phyloP scores from a whole-genome alignment of 1,140 invertebrate species.

The Drosophila arawakana region DNA sequence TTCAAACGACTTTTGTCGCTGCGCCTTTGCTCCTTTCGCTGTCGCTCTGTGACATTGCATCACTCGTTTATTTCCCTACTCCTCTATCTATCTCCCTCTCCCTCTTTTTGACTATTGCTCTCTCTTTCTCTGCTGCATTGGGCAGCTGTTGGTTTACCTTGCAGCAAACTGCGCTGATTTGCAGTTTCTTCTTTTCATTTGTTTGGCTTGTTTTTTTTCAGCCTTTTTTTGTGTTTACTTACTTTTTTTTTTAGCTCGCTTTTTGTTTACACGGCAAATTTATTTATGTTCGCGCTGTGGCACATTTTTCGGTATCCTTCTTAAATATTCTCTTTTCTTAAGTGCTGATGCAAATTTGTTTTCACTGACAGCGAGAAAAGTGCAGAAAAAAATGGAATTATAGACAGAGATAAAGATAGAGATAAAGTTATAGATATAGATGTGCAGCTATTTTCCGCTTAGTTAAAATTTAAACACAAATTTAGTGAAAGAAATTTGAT shows the following conservation, averaged over 20 bases:
- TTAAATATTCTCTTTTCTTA: slow-evolving; percentile 78
- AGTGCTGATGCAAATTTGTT: slow-evolving; percentile 76
- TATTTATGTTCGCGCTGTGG: slow-evolving; percentile 78
- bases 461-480: slow-evolving; percentile 29
- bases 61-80: slow-evolving; percentile 11
- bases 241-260: slow-evolving; percentile 36
- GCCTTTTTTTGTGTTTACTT: slow-evolving; percentile 29
- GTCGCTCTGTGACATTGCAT: slow-evolving; percentile 43
- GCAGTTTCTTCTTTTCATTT: slow-evolving; percentile 75
- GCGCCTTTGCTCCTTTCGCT: slow-evolving; percentile 66
- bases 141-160: slow-evolving; percentile 68
- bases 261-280: slow-evolving; percentile 80
- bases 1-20: slow-evolving; percentile 74
- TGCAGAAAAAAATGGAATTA: background rate
- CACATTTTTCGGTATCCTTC: slow-evolving; percentile 56
- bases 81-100: slow-evolving; percentile 17
- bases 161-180: slow-evolving; percentile 74
- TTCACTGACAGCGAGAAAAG: slow-evolving; percentile 34
- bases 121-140: background rate
- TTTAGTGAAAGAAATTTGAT: slow-evolving; percentile 15
- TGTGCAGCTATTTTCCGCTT: background rate
- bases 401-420: slow-evolving; percentile 1
- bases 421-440: background rate
- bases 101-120: background rate
- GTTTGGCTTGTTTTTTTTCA: slow-evolving; percentile 40